Base-by-base conservation (phyloP, 2,797 vertebrate species). In the Sebastolobus altivelis region DNA sequence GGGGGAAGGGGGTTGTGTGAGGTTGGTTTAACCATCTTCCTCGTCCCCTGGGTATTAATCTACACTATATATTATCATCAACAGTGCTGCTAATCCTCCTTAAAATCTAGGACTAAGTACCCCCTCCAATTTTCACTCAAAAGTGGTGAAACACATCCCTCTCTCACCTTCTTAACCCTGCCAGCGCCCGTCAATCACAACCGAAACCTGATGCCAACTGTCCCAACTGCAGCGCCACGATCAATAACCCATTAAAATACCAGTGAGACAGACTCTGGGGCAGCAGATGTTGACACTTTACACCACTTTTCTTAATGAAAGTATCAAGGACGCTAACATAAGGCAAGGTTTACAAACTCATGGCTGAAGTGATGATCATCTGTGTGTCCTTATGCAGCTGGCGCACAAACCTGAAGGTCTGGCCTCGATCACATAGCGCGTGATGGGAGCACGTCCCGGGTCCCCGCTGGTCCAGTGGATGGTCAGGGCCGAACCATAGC, bases 391-490 rank as follows among this genome's bases (percentile, higher is more conserved):
- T 3, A 8, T 63, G 13, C 22, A 8, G 37, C 65, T 3, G 14
- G 27, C 14, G 10, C 6, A 55, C 93, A 29, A 66, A 99, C 98
- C 98, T 95, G 98, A 99, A 56, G 98, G 98, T 77, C 98, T 94
- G 80, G 98, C 98, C 91, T 99, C 98, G 1, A 99, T 97, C 84
- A 99, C 97, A 0, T 99, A 99, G 93, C 98, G 96, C 2, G 97
- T 97, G 95, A 99, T 97, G 40, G 98, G 97, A 0, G 97, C 96
- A 6, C 97, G 96, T 46, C 98, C 98, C 0, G 97, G 97, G 83
- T 99, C 98, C 22, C 98, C 98, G 0, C 96, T 97, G 13, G 97
- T 96, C 98, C 98, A 99, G 93, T 99, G 98, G 91, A 99, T 97
- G 79, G 98, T 98, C 81, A 99, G 96, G 33, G 96, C 97, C 0